Evolutionary conservation across 2,888 invertebrate species (phyloP).

Genomic region (Coronaproctus castanopsis): DNA sequence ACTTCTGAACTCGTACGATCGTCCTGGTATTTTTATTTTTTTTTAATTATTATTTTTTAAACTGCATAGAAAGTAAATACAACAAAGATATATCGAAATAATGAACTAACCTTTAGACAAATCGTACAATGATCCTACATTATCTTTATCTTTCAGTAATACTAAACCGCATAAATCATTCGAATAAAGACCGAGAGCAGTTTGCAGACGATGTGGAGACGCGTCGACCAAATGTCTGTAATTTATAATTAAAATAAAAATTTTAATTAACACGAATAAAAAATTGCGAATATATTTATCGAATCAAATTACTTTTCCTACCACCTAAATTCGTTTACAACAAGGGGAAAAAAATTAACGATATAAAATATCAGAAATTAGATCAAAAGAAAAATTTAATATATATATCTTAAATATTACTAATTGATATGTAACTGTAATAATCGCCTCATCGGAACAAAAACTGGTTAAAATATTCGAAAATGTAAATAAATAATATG

Average conservation of each 20-base stretch:
- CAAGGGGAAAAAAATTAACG: neutral
- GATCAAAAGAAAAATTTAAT: too few species aligned
- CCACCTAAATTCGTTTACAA: neutral
- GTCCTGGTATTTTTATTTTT: too few species aligned
- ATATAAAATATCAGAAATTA: too few species aligned
- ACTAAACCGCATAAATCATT: constrained; percentile 74
- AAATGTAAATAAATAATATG: too few species aligned
- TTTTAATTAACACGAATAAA: neutral
- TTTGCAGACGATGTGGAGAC: constrained; percentile 57
- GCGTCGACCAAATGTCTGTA: constrained; percentile 4
- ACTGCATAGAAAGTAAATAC: too few species aligned
- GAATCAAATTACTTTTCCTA: neutral
- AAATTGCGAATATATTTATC: neutral
- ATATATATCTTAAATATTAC: too few species aligned
- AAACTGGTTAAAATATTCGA: too few species aligned
- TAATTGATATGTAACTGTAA: too few species aligned
- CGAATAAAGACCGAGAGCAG: constrained; percentile 82
- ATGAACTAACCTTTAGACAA: constrained; percentile 37
- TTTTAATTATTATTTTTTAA: too few species aligned
- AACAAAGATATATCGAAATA: too few species aligned
- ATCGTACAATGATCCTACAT: constrained; percentile 40
- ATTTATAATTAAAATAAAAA: constrained; percentile 13
- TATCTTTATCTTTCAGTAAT: constrained; percentile 45
- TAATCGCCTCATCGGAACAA: too few species aligned
- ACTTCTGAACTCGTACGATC: too few species aligned